Percentiles rank a stretch among this genome's conserved stretches.
phyloP scores from a whole-genome alignment of 2,797 vertebrate genomes.

The Hafferia zeledoni region DNA sequence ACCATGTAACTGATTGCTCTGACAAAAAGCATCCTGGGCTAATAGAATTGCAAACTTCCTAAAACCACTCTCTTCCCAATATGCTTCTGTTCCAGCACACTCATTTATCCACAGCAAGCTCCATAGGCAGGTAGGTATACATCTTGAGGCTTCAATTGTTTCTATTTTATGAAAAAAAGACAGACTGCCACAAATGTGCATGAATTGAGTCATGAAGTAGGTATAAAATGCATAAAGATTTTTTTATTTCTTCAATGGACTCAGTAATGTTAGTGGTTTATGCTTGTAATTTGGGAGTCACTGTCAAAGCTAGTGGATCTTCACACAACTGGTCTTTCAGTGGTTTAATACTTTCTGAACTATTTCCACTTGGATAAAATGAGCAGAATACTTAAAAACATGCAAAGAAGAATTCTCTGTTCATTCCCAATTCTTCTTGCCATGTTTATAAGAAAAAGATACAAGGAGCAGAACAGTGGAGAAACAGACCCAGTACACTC shows the following conservation, averaged over 20 bases:
- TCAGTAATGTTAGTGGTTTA: background rate
- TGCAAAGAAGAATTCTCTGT: background rate
- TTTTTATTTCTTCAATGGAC: background rate
- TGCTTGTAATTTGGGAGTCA: background rate
- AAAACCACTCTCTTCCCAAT: constrained; percentile 20
- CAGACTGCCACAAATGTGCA: background rate
- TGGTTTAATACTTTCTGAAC: background rate
- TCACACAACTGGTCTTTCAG: background rate
- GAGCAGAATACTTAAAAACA: background rate
- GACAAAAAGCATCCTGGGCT: constrained; percentile 1
- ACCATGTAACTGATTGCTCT: background rate
- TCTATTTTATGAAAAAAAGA: background rate
- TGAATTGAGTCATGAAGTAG: background rate
- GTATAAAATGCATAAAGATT: background rate
- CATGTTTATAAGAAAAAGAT: background rate
- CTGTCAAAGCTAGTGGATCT: rapidly evolving
- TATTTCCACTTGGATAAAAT: background rate
- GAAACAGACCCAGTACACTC: background rate
- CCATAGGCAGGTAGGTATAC: background rate
- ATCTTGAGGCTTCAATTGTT: background rate
- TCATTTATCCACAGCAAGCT: background rate
- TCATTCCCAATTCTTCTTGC: background rate
- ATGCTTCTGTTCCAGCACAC: background rate
- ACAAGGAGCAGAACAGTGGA: background rate
- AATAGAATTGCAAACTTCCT: constrained; percentile 35